phyloP scores from a whole-genome alignment of 2,797 vertebrate genomes.

The Salarias fasciatus region DNA sequence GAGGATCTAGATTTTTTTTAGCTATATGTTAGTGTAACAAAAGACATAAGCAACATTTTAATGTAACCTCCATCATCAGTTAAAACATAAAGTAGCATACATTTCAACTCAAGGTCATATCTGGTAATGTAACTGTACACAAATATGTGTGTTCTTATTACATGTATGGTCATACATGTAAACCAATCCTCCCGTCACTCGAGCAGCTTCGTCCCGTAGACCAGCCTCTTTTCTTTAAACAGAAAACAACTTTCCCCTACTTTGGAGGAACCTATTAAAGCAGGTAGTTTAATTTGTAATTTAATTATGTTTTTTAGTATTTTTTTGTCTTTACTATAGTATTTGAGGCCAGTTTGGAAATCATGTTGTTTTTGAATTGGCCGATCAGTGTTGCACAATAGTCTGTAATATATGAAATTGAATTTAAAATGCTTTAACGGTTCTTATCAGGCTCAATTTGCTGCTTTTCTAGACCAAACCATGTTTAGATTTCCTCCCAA shows the following conservation, averaged over 20 bases:
- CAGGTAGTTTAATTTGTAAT: constrained; percentile 10
- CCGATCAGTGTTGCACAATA: not conserved
- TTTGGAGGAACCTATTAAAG: not conserved
- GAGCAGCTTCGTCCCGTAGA: constrained; percentile 7
- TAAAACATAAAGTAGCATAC: constrained; percentile 25
- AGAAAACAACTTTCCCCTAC: not conserved
- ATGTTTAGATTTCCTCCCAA: constrained; percentile 14
- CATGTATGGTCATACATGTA: not conserved
- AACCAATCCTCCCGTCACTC: not conserved
- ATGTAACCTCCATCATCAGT: constrained; percentile 22
- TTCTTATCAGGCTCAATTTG: not conserved
- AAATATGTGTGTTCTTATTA: constrained; percentile 11
- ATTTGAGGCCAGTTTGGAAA: no score
- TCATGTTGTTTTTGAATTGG: no score
- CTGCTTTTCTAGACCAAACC: constrained; percentile 5
- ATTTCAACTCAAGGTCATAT: constrained; percentile 13
- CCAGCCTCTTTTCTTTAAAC: not conserved
- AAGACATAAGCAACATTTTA: constrained; percentile 46
- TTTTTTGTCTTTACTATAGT: not conserved
- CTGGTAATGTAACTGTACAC: constrained; percentile 11
- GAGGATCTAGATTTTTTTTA: no score
- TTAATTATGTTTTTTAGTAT: no score
- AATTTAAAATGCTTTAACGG: not conserved
- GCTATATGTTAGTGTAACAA: constrained; percentile 28
- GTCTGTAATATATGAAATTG: not conserved